phyloP scores from a whole-genome alignment of 2,113 vertebrate species.

The Carassius gibelio region DNA sequence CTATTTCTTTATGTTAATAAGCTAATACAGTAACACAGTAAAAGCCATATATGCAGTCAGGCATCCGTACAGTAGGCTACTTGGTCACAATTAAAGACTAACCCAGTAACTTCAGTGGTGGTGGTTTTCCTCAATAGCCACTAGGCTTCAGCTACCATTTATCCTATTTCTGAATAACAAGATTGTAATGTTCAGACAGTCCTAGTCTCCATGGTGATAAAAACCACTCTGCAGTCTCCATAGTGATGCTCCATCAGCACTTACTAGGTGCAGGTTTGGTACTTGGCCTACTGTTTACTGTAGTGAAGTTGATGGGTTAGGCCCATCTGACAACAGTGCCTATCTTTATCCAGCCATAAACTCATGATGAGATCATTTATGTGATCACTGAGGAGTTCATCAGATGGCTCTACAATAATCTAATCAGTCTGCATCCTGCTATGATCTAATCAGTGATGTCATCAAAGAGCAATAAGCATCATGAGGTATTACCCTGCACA shows the following conservation, averaged over 20 bases:
- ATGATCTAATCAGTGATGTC: slow-evolving; percentile 20
- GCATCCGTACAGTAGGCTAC: background rate
- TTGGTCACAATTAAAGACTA: background rate
- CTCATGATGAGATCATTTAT: background rate
- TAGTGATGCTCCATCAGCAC: slow-evolving; percentile 58
- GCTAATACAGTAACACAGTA: background rate
- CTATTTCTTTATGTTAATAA: background rate
- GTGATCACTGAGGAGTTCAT: background rate
- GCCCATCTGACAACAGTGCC: background rate
- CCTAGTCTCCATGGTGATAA: slow-evolving; percentile 63
- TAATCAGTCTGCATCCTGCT: slow-evolving; percentile 7
- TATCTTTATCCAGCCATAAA: background rate
- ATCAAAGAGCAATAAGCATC: background rate
- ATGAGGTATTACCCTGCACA: background rate
- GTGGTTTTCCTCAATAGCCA: background rate
- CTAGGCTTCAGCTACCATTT: slow-evolving; percentile 9
- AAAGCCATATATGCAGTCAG: background rate
- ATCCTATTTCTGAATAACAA: slow-evolving; percentile 50
- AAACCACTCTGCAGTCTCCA: slow-evolving; percentile 62
- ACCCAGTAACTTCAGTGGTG: background rate
- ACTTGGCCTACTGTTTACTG: slow-evolving; percentile 35
- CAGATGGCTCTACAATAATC: slow-evolving; percentile 8
- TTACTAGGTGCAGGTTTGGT: slow-evolving; percentile 44
- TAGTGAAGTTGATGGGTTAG: slow-evolving; percentile 42
- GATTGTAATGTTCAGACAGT: slow-evolving; percentile 52